phyloP scores from a whole-genome alignment of 2,888 invertebrate genomes.

The Anaspis maculata region DNA sequence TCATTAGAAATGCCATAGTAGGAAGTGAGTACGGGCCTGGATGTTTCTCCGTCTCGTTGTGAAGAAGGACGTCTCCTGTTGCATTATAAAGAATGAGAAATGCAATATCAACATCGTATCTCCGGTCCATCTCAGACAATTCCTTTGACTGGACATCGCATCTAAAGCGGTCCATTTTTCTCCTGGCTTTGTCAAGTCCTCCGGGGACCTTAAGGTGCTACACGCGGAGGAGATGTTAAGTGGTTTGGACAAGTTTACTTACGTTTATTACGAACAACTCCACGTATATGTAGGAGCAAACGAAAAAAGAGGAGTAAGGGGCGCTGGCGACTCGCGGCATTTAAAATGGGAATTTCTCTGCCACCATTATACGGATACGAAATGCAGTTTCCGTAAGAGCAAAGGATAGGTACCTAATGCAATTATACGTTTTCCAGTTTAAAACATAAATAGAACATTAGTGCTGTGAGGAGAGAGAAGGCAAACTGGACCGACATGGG shows the following conservation, averaged over 20 bases:
- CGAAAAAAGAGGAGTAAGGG: too few species aligned
- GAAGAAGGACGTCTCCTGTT: slow-evolving; percentile 31
- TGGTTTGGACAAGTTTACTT: slow-evolving; percentile 33
- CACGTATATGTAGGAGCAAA: slow-evolving; percentile 4
- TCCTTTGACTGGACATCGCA: slow-evolving; percentile 37
- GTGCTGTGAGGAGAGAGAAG: too few species aligned
- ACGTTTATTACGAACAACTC: slow-evolving; percentile 28
- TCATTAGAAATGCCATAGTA: too few species aligned
- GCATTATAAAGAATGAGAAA: slow-evolving; percentile 46
- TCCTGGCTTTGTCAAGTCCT: slow-evolving; percentile 29
- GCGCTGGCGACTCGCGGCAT: too few species aligned
- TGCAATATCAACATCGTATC: slow-evolving; percentile 42
- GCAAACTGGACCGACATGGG: too few species aligned
- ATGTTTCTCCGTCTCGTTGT: neutral
- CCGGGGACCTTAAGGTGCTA: slow-evolving; percentile 22
- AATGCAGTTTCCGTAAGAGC: too few species aligned
- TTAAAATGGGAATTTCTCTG: too few species aligned
- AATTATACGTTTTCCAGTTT: too few species aligned
- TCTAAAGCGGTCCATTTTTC: slow-evolving; percentile 38
- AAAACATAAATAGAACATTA: too few species aligned
- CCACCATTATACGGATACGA: too few species aligned
- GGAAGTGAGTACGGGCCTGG: slow-evolving; percentile 11
- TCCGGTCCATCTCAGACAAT: slow-evolving; percentile 34
- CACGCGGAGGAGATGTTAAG: slow-evolving; percentile 30
- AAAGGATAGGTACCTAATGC: too few species aligned